Evolutionary conservation across 2,113 vertebrate species (phyloP).

Genomic region (Agapornis roseicollis): DNA sequence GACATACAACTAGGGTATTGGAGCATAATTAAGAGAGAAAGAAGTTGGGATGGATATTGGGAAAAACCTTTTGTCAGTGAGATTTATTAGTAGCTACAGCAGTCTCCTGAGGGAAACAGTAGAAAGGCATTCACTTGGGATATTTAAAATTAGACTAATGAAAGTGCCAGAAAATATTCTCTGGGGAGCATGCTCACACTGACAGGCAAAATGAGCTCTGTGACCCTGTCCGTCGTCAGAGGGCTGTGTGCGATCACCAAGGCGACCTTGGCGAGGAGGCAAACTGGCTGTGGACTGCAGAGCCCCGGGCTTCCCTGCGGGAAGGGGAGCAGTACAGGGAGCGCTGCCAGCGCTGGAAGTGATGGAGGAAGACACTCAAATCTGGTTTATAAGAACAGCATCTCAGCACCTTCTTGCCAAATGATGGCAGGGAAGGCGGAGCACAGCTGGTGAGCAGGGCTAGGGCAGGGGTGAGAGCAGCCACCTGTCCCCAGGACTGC

Average conservation of each 20-base stretch:
- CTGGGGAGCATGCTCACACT: neutral
- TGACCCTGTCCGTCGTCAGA: neutral
- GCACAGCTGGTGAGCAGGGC: neutral
- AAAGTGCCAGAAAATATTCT: constrained; percentile 35
- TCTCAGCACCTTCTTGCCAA: neutral
- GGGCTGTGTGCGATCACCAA: neutral
- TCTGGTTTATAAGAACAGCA: neutral
- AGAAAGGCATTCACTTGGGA: constrained; percentile 28
- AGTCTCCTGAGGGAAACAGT: neutral
- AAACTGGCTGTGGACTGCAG: neutral
- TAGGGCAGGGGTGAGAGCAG: neutral
- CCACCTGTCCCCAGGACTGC: neutral
- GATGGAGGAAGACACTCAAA: neutral
- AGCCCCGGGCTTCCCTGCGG: neutral
- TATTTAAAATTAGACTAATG: constrained; percentile 63
- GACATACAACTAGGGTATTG: constrained; percentile 30
- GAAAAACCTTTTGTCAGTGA: constrained; percentile 51
- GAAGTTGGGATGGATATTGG: constrained; percentile 24
- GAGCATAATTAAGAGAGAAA: constrained; percentile 48
- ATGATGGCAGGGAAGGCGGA: neutral
- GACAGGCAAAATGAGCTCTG: constrained; percentile 39
- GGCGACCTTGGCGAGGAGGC: neutral
- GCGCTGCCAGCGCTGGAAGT: fast-evolving
- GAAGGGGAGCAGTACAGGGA: neutral
- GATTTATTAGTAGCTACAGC: constrained; percentile 53